These are phyloP conservation scores for Oceanites oceanicus DNA, from an alignment of 2,113 vertebrate genomes.

Conservation along the genomic window DNA sequence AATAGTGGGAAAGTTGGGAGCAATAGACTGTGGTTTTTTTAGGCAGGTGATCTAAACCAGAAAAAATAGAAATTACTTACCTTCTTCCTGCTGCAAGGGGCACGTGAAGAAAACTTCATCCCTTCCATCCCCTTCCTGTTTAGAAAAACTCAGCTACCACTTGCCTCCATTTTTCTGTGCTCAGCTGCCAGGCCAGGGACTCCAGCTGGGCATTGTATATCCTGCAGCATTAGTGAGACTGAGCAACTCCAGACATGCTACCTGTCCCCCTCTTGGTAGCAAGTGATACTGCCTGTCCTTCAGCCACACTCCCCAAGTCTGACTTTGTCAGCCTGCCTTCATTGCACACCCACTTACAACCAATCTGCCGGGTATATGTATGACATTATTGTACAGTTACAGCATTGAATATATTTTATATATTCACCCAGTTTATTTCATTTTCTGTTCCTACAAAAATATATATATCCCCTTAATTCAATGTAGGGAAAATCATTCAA, in stretches of 20 bases:
- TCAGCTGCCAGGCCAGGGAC: not conserved
- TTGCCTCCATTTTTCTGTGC: not conserved
- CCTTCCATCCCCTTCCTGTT: not conserved
- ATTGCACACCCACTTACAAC: not conserved
- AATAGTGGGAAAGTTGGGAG: not conserved
- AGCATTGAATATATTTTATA: not conserved
- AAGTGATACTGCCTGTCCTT: not conserved
- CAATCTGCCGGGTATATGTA: not conserved
- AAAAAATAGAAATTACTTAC: not conserved
- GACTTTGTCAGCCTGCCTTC: not conserved
- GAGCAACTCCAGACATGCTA: not conserved
- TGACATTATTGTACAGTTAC: not conserved
- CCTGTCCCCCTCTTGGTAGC: not conserved
- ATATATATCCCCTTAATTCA: not conserved
- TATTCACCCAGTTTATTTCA: not conserved
- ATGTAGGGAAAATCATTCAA: not conserved
- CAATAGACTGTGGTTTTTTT: not conserved
- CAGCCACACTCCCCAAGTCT: not conserved
- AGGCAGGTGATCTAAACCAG: not conserved
- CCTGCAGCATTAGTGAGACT: not conserved
- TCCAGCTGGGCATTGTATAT: not conserved
- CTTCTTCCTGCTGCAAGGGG: not conserved
- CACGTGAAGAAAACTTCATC: not conserved
- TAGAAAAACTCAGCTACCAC: not conserved
- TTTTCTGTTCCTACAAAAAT: not conserved